Conservation (phyloP, 64 coral and sea anemone genomes). For the Montipora foliosa region DNA sequence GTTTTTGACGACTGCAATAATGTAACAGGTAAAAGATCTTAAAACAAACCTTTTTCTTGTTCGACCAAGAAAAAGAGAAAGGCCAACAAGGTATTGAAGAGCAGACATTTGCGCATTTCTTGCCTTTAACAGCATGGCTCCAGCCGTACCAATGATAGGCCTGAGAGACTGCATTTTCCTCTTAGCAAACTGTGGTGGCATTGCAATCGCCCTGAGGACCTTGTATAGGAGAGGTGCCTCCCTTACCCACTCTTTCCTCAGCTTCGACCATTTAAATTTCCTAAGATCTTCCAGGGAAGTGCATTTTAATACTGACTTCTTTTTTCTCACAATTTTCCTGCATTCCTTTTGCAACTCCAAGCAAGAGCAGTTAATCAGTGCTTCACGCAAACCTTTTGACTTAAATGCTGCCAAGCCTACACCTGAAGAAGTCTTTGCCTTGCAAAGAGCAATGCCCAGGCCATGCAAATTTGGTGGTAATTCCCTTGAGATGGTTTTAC, state of each 20-base stretch:
- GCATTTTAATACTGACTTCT: not conserved
- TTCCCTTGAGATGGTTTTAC: constrained; percentile 1
- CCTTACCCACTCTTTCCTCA: not conserved
- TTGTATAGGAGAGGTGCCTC: constrained; percentile 13
- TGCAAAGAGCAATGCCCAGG: constrained; percentile 17
- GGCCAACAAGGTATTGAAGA: constrained; percentile 7
- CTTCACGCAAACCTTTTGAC: not conserved
- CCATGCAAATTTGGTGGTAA: constrained; percentile 16
- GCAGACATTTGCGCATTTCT: constrained; percentile 19
- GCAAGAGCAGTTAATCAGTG: constrained; percentile 18
- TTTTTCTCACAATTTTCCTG: constrained; percentile 4
- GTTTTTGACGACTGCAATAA: constrained; percentile 1
- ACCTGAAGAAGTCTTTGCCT: constrained; percentile 4
- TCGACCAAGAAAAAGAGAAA: constrained; percentile 26
- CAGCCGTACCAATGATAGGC: not conserved
- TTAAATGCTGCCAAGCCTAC: not conserved
- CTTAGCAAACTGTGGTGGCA: constrained; percentile 1
- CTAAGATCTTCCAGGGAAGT: not conserved
- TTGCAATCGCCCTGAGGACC: constrained; percentile 4
- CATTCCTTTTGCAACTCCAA: constrained; percentile 10
- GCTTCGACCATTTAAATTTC: constrained; percentile 15
- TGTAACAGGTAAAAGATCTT: constrained; percentile 6
- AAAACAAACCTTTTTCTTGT: constrained; percentile 19
- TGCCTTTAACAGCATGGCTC: constrained; percentile 7
- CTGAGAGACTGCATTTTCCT: constrained; percentile 1